These are phyloP conservation scores for Gambusia holbrooki DNA, from an alignment of 2,113 vertebrate species.

Conservation along the genomic window DNA sequence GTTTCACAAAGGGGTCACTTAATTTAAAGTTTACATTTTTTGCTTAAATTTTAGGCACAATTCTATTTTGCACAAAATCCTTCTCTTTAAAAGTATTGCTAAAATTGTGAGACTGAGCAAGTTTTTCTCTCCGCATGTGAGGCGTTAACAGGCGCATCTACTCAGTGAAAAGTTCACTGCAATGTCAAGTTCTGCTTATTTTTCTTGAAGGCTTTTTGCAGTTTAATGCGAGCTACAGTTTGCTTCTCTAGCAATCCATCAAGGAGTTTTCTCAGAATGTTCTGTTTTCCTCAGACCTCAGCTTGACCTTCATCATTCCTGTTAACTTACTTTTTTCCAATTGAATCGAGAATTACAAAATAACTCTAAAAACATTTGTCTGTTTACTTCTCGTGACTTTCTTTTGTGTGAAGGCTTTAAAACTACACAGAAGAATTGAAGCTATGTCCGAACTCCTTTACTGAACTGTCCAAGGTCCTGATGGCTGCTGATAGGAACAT, in stretches of 20 bases:
- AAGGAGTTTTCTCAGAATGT: not conserved
- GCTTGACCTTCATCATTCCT: not conserved
- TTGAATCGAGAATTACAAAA: not conserved
- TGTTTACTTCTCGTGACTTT: not conserved
- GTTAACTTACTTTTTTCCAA: not conserved
- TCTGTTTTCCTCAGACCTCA: not conserved
- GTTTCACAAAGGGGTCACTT: not conserved
- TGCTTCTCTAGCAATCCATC: not conserved
- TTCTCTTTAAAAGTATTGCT: not conserved
- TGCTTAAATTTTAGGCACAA: not conserved
- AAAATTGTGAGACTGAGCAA: not conserved
- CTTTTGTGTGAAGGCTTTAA: conserved; percentile 44
- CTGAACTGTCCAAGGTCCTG: conserved; percentile 61
- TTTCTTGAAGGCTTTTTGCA: not conserved
- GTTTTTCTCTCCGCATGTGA: not conserved
- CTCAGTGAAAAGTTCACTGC: not conserved
- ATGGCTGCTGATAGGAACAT: conserved; percentile 56
- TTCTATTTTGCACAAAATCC: not conserved
- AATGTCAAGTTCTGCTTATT: not conserved
- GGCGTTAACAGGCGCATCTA: not conserved
- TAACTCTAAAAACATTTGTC: not conserved
- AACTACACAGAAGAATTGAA: conserved; percentile 53
- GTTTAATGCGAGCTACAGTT: not conserved
- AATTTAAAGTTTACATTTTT: not conserved
- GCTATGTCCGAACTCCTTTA: conserved; percentile 58